A percentile compares a stretch with the other conserved stretches of the same genome.
Evolutionary conservation across 2,888 invertebrate genomes (phyloP).

Genomic region (Cheilosia vulpina): DNA sequence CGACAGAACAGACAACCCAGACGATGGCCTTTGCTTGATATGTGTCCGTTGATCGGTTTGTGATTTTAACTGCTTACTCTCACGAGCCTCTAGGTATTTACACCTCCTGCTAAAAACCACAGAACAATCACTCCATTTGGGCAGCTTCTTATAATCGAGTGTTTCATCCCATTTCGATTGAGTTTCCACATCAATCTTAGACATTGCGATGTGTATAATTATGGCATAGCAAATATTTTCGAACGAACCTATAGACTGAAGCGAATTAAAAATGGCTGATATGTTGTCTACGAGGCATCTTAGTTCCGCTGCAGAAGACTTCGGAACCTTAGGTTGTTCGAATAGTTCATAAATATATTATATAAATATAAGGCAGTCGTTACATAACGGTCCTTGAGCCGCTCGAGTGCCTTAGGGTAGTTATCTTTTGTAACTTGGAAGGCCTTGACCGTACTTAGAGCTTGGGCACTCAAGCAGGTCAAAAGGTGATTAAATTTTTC

Average conservation of each 20-base stretch:
- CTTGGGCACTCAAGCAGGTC: background rate
- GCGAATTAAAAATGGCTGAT: too few species aligned
- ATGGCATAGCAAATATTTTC: too few species aligned
- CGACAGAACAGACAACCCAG: background rate
- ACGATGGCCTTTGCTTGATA: background rate
- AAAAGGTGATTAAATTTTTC: conserved; percentile 43
- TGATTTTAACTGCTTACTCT: background rate
- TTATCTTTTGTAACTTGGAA: conserved; percentile 16
- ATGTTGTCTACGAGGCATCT: too few species aligned
- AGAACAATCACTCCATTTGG: conserved; percentile 17
- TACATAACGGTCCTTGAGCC: conserved; percentile 31
- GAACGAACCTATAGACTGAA: too few species aligned
- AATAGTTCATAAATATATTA: conserved; percentile 20
- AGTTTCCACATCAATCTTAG: too few species aligned
- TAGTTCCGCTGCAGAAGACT: background rate
- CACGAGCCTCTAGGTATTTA: conserved; percentile 10
- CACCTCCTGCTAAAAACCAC: conserved; percentile 22
- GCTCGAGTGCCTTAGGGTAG: conserved; percentile 24
- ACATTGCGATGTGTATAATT: too few species aligned
- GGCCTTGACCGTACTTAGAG: background rate
- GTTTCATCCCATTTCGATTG: too few species aligned
- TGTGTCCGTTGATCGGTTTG: background rate
- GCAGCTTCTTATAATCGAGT: too few species aligned
- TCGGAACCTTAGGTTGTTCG: conserved; percentile 1
- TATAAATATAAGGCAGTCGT: conserved; percentile 37